Evolutionary conservation across 2,113 vertebrate genomes (phyloP).

Genomic region (Prunella himalayana): DNA sequence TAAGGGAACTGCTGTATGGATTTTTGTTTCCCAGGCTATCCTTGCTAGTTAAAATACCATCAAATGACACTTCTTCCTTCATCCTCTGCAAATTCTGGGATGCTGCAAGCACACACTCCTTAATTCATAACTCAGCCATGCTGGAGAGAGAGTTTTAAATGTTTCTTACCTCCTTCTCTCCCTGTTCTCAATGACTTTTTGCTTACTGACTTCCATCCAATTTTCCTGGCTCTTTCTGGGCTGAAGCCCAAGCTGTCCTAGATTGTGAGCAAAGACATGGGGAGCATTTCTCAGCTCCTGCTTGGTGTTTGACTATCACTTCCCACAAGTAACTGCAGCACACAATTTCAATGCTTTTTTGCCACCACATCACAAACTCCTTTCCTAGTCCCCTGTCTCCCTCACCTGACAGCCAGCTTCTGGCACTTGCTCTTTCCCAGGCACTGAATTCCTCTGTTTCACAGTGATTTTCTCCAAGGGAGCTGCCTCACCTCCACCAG

Average conservation of each 20-base stretch:
- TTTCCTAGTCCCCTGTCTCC: not conserved
- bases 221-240: constrained; percentile 12
- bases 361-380: not conserved
- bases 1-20: not conserved
- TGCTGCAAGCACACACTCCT: not conserved
- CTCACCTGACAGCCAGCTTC: constrained; percentile 12
- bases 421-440: not conserved
- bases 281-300: not conserved
- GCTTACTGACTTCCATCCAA: constrained; percentile 14
- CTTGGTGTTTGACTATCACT: not conserved
- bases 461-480: not conserved
- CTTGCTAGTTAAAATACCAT: not conserved
- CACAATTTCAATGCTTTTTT: not conserved
- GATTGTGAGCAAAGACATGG: not conserved
- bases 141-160: not conserved
- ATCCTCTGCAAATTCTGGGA: not conserved
- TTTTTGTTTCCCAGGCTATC: not conserved
- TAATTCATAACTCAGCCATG: not conserved
- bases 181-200: not conserved
- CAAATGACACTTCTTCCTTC: not conserved
- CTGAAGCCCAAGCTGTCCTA: not conserved
- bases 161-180: not conserved
- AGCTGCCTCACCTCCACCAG: not conserved
- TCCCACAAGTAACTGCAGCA: not conserved
- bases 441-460: not conserved